A percentile compares a stretch with the other conserved stretches of the same genome.
Conservation (phyloP, 2,113 vertebrate species). For the Ceyx melanurus region DNA sequence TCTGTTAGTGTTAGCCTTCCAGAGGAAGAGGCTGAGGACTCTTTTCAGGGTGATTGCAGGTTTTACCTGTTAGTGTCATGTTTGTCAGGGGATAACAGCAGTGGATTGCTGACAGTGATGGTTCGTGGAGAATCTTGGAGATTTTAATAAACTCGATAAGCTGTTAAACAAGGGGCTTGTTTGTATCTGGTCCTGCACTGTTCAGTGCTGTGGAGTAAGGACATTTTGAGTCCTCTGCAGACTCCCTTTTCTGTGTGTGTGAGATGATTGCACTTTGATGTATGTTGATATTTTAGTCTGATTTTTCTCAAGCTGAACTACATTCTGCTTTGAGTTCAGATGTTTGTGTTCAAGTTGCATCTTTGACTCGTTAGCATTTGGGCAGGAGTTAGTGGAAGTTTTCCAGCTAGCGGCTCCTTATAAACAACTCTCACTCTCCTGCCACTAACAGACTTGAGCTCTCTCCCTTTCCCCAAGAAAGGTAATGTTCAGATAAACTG, state of each 20-base stretch:
- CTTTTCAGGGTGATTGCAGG: not conserved
- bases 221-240: not conserved
- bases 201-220: not conserved
- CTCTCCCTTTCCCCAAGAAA: conserved; percentile 49
- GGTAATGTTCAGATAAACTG: conserved; percentile 37
- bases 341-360: conserved; percentile 31
- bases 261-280: not conserved
- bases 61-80: not conserved
- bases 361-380: conserved; percentile 42
- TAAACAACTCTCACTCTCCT: conserved; percentile 5
- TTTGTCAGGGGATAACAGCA: not conserved
- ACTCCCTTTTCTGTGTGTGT: not conserved
- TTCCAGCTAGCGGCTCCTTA: conserved; percentile 7
- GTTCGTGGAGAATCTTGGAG: not conserved
- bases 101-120: not conserved
- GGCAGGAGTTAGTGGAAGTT: conserved; percentile 20
- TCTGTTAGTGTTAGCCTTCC: not conserved
- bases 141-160: not conserved
- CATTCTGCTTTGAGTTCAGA: conserved; percentile 1
- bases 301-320: conserved; percentile 35
- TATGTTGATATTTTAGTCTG: not conserved
- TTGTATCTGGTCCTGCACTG: not conserved
- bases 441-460: conserved; percentile 11
- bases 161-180: not conserved
- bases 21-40: not conserved